Percentiles rank a stretch among this genome's conserved stretches.
Evolutionary conservation across 2,113 vertebrate species (phyloP).

Genomic region (Aleadryas rufinucha): DNA sequence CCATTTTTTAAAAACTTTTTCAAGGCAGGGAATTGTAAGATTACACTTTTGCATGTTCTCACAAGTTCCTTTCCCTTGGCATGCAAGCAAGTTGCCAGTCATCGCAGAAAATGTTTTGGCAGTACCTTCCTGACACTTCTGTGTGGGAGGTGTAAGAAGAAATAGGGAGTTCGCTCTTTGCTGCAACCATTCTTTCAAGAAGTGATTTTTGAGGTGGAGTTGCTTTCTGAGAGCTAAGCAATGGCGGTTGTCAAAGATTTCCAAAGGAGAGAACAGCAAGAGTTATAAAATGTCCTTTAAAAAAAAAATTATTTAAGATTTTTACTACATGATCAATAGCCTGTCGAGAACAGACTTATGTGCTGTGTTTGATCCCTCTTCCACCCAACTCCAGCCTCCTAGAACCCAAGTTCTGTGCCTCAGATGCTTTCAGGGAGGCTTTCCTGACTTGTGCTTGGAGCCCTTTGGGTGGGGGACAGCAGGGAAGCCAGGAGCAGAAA

Average conservation of each 20-base stretch:
- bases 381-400: neutral
- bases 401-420: neutral
- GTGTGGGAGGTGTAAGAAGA: constrained; percentile 53
- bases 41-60: constrained; percentile 34
- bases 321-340: neutral
- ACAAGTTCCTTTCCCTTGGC: constrained; percentile 32
- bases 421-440: neutral
- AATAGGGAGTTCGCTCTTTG: neutral
- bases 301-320: neutral
- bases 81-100: constrained; percentile 34
- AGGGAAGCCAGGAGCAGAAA: neutral
- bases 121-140: constrained; percentile 33
- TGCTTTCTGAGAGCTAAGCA: neutral
- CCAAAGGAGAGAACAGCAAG: neutral
- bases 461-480: neutral
- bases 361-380: neutral
- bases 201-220: neutral
- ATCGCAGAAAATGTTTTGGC: constrained; percentile 26
- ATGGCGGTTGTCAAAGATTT: neutral
- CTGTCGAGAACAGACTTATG: neutral
- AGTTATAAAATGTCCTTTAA: neutral
- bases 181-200: neutral
- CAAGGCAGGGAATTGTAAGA: neutral
- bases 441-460: neutral
- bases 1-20: neutral